These are phyloP conservation scores for Psilopogon haemacephalus DNA, from an alignment of 2,113 vertebrate species.

Conservation along the genomic window DNA sequence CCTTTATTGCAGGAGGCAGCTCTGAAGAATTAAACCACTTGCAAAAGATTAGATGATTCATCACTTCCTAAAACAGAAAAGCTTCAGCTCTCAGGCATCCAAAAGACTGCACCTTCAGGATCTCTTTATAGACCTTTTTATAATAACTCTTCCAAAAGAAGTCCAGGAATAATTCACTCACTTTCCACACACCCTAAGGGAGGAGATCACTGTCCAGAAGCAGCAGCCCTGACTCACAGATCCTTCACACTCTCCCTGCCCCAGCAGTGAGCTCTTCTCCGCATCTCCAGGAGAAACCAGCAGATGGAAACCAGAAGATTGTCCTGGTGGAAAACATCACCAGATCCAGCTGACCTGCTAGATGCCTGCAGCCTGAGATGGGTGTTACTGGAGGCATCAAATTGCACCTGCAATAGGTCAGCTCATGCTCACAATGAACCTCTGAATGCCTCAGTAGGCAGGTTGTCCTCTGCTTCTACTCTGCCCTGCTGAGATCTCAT, in stretches of 20 bases:
- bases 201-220: background rate
- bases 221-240: background rate
- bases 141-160: background rate
- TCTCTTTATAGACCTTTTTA: background rate
- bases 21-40: background rate
- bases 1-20: background rate
- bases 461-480: too few species aligned
- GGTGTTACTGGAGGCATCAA: background rate
- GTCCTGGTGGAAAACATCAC: background rate
- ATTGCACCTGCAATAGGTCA: accelerated
- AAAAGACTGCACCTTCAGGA: background rate
- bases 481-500: too few species aligned
- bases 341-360: background rate
- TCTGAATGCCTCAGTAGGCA: too few species aligned
- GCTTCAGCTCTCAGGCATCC: background rate
- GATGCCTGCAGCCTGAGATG: accelerated
- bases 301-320: accelerated
- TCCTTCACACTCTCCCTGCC: background rate
- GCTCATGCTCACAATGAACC: background rate
- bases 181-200: background rate
- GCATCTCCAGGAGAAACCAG: accelerated
- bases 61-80: background rate
- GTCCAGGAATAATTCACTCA: background rate
- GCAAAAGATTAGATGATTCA: background rate
- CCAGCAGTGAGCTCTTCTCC: background rate